These are phyloP conservation scores for Lophotis ruficrista DNA, from an alignment of 2,113 vertebrate species.

Conservation along the genomic window DNA sequence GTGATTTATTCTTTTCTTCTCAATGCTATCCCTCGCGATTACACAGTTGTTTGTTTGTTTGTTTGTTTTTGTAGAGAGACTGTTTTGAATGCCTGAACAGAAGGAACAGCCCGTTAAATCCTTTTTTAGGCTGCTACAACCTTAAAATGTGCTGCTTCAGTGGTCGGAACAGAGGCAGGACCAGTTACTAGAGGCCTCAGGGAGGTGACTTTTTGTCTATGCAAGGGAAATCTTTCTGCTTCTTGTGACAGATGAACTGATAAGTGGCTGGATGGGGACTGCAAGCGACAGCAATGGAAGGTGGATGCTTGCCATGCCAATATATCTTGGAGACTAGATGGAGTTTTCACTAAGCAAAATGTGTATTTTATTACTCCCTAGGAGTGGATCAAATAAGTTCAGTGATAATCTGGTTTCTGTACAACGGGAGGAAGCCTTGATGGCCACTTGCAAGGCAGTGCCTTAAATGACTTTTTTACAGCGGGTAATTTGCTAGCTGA, in stretches of 20 bases:
- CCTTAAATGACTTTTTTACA: background rate
- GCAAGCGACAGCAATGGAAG: background rate
- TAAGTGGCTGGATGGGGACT: constrained; percentile 29
- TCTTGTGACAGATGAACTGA: constrained; percentile 22
- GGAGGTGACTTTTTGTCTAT: background rate
- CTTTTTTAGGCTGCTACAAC: background rate
- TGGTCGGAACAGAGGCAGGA: background rate
- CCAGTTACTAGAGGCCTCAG: background rate
- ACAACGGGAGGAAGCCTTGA: background rate
- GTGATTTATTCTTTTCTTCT: constrained; percentile 7
- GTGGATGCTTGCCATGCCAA: background rate
- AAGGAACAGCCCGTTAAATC: background rate
- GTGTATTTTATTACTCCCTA: background rate
- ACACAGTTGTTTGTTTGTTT: background rate
- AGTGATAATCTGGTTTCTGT: background rate
- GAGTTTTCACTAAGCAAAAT: constrained; percentile 17
- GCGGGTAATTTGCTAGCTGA: background rate
- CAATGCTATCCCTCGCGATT: background rate
- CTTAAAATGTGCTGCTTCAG: background rate
- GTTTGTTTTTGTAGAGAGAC: background rate
- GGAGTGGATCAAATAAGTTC: background rate
- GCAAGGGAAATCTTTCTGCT: constrained; percentile 1
- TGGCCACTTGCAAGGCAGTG: background rate
- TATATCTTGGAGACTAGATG: constrained; percentile 11
- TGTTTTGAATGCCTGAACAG: background rate